Conservation (phyloP, 1,140 invertebrate species). For the Caenorhabditis inopinata region DNA sequence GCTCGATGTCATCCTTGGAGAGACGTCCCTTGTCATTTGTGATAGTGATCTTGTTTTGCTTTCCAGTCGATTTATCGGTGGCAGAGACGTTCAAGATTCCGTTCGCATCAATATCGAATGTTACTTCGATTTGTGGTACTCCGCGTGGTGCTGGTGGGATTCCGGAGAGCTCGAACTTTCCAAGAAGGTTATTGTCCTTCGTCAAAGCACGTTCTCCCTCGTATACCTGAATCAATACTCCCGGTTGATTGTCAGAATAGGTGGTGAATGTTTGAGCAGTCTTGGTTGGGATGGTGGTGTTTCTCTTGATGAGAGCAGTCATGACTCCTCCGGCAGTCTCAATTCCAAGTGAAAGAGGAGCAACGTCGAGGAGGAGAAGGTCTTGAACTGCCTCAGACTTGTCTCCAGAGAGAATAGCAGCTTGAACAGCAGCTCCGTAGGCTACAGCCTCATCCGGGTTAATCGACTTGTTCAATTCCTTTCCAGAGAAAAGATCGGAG, state of each 20-base stretch:
- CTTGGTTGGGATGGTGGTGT: constrained; percentile 93
- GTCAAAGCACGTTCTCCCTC: constrained; percentile 74
- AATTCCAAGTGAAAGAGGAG: constrained; percentile 90
- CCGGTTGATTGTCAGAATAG: constrained; percentile 93
- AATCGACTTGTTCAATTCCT: constrained; percentile 89
- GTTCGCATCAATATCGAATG: constrained; percentile 74
- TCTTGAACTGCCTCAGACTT: constrained; percentile 89
- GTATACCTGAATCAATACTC: constrained; percentile 69
- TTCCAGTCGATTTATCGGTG: constrained; percentile 77
- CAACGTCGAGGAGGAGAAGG: constrained; percentile 85
- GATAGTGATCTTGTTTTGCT: constrained; percentile 90
- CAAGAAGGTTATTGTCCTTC: constrained; percentile 72
- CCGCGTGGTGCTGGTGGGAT: constrained; percentile 73
- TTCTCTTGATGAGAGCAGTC: constrained; percentile 85
- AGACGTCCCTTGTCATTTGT: constrained; percentile 93
- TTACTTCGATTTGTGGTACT: constrained; percentile 72
- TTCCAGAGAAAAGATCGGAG: constrained; percentile 80
- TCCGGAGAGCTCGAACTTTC: constrained; percentile 72
- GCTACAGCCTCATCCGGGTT: constrained; percentile 69
- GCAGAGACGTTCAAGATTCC: constrained; percentile 69
- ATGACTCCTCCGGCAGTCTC: constrained; percentile 94
- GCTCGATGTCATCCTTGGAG: constrained; percentile 91
- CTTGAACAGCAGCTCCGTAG: constrained; percentile 68
- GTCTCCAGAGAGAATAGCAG: constrained; percentile 83
- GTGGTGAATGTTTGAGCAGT: constrained; percentile 94